Conservation (phyloP, 2,888 invertebrate species). For the Ectropis crepuscularia region DNA sequence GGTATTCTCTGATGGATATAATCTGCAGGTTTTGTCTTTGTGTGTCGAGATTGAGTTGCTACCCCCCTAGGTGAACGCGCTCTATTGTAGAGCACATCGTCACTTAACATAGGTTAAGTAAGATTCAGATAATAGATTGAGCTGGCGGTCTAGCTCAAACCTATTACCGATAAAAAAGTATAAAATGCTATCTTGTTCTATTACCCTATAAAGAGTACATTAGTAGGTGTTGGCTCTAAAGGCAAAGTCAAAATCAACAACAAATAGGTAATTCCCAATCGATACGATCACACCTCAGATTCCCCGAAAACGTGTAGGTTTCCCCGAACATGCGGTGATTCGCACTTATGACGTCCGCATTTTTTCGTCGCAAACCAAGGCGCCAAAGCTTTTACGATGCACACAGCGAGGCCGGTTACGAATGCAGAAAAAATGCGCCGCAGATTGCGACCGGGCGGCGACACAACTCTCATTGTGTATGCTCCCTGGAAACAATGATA, state of each 20-base stretch:
- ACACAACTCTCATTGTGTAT: conserved; percentile 66
- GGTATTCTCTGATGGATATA: no score
- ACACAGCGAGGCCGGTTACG: conserved; percentile 47
- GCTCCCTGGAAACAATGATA: conserved; percentile 71
- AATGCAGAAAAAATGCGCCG: conserved; percentile 59
- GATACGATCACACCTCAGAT: conserved; percentile 52
- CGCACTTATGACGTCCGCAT: conserved; percentile 67
- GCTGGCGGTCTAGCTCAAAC: no score
- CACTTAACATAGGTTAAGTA: no score
- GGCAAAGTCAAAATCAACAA: background rate
- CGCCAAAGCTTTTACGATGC: conserved; percentile 79
- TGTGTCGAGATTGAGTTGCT: no score
- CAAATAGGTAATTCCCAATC: conserved; percentile 45
- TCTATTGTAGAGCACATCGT: no score
- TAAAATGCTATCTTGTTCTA: no score
- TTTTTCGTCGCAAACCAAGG: conserved; percentile 67
- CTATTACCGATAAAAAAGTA: no score
- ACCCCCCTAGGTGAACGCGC: no score
- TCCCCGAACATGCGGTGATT: conserved; percentile 68
- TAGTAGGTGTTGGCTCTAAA: background rate
- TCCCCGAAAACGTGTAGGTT: conserved; percentile 66
- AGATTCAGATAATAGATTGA: no score
- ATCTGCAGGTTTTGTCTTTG: no score
- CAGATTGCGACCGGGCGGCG: conserved; percentile 53
- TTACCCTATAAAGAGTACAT: background rate